phyloP scores from a whole-genome alignment of 2,797 vertebrate species.

The Epinephelus malabaricus region DNA sequence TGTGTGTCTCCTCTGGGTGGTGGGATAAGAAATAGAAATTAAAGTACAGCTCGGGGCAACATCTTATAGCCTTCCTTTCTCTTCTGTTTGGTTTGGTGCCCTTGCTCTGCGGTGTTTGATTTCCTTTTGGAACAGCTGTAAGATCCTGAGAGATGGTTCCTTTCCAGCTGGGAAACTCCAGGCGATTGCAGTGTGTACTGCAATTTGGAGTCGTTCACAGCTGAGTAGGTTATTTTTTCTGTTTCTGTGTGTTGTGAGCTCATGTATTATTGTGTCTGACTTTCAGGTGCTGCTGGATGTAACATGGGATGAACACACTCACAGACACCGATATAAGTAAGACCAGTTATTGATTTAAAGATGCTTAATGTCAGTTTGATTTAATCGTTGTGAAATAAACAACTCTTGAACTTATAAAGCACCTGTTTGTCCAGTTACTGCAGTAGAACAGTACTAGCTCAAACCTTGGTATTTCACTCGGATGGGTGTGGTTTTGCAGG shows the following conservation, averaged over 20 bases:
- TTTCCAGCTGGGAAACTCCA: conserved; percentile 73
- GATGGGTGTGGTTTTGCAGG: no score
- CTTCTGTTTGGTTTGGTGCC: conserved; percentile 32
- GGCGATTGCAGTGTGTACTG: conserved; percentile 57
- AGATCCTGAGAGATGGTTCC: conserved; percentile 60
- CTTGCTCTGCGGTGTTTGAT: conserved; percentile 49
- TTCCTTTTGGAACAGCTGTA: conserved; percentile 65
- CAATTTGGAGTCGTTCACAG: conserved; percentile 69
- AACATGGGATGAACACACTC: conserved; percentile 32
- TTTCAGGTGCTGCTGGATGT: conserved; percentile 76
- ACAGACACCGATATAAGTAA: conserved; percentile 63
- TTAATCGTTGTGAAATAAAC: conserved; percentile 7
- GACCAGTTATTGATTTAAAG: conserved; percentile 1
- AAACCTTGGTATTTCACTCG: no score
- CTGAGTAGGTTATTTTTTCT: conserved; percentile 41
- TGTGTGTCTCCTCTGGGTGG: conserved; percentile 35
- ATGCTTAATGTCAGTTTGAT: neutral
- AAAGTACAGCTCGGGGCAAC: conserved; percentile 37
- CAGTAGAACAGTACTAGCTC: neutral
- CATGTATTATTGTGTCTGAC: conserved; percentile 52
- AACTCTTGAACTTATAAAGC: neutral
- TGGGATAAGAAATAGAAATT: conserved; percentile 44
- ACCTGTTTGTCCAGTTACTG: neutral
- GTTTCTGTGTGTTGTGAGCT: conserved; percentile 4
- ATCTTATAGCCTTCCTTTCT: conserved; percentile 34